Evolutionary conservation across 2,113 vertebrate genomes (phyloP).

Genomic region (Dicrurus megarhynchus): DNA sequence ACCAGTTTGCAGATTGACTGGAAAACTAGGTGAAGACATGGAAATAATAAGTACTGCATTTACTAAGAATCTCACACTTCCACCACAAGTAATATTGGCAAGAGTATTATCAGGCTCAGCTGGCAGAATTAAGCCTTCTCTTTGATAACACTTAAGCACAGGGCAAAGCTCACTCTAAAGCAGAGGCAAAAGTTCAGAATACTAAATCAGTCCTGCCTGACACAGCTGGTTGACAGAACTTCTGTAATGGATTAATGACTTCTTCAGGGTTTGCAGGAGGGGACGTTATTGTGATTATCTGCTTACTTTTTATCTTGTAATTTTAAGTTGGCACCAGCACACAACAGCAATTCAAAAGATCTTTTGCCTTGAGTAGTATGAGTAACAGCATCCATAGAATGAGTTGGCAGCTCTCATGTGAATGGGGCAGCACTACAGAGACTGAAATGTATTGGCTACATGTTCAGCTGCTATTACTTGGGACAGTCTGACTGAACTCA

Average conservation of each 20-base stretch:
- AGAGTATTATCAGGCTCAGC: neutral
- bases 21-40: conserved; percentile 62
- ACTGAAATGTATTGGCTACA: neutral
- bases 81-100: neutral
- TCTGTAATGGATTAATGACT: neutral
- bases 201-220: neutral
- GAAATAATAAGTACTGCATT: conserved; percentile 66
- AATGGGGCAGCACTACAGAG: neutral
- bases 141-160: neutral
- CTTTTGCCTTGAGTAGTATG: neutral
- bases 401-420: neutral
- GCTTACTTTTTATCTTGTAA: neutral
- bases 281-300: neutral
- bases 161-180: neutral
- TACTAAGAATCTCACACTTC: neutral
- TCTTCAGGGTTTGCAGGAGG: neutral
- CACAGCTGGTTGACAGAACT: neutral
- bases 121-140: neutral
- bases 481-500: neutral
- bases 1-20: conserved; percentile 49
- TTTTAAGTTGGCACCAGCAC: neutral
- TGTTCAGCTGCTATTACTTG: neutral
- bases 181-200: neutral
- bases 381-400: neutral
- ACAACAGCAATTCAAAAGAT: neutral